Evolutionary conservation across 2,113 vertebrate genomes (phyloP).

Genomic region (Festucalex cinctus): DNA sequence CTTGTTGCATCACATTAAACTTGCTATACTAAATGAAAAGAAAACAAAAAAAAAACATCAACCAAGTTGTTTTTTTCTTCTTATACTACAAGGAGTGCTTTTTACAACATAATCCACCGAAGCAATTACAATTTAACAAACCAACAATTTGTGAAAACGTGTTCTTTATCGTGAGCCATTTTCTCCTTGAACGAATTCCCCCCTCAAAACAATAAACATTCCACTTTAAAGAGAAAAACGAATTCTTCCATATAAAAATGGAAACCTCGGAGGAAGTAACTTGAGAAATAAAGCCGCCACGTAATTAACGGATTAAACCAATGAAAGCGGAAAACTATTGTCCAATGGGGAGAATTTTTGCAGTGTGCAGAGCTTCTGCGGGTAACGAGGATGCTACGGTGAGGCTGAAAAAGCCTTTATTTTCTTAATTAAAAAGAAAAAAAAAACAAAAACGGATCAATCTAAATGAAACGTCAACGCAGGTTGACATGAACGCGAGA

Average conservation of each 20-base stretch:
- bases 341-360: constrained; percentile 28
- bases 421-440: constrained; percentile 22
- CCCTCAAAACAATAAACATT: not conserved
- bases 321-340: constrained; percentile 23
- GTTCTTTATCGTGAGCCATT: constrained; percentile 40
- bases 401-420: constrained; percentile 43
- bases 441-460: not conserved
- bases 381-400: constrained; percentile 44
- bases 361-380: constrained; percentile 31
- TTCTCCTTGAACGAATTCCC: constrained; percentile 19
- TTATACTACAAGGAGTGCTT: constrained; percentile 67
- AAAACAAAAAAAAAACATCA: constrained; percentile 17
- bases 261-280: constrained; percentile 36
- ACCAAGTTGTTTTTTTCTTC: constrained; percentile 30
- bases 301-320: constrained; percentile 38
- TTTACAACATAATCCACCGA: constrained; percentile 49
- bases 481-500: constrained; percentile 23
- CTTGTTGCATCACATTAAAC: constrained; percentile 46
- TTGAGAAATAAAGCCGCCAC: constrained; percentile 55
- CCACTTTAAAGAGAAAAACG: constrained; percentile 19
- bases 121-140: constrained; percentile 50
- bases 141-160: constrained; percentile 25
- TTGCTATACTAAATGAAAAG: constrained; percentile 27
- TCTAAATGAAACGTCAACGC: constrained; percentile 44
- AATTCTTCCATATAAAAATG: constrained; percentile 32